phyloP scores from a whole-genome alignment of 64 coral and sea anemone genomes.

The Porites lutea region DNA sequence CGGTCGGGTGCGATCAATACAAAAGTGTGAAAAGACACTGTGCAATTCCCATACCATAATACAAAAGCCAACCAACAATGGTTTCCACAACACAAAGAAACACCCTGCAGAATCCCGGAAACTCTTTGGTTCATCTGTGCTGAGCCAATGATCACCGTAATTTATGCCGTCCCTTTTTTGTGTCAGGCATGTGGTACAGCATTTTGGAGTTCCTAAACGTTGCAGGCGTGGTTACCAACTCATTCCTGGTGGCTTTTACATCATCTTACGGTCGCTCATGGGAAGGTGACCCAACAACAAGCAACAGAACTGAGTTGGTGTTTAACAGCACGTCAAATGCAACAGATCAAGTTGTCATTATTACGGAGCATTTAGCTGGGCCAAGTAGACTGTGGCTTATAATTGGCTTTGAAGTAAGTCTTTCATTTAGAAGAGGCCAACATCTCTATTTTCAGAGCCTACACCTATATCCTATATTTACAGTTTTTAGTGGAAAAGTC shows the following conservation, averaged over 20 bases:
- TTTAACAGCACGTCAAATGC: slow-evolving; percentile 63
- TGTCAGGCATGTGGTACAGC: slow-evolving; percentile 92
- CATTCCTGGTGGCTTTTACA: slow-evolving; percentile 94
- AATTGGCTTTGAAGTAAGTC: slow-evolving; percentile 91
- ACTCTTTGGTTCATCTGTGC: not conserved
- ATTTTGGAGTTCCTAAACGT: slow-evolving; percentile 96
- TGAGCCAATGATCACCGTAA: not conserved
- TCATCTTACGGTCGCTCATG: slow-evolving; percentile 91
- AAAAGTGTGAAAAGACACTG: too few species aligned
- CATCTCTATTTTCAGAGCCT: too few species aligned
- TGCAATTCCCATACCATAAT: too few species aligned
- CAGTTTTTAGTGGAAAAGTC: too few species aligned
- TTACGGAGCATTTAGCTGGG: slow-evolving; percentile 57
- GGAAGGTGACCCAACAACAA: slow-evolving; percentile 69
- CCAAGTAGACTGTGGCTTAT: slow-evolving; percentile 85
- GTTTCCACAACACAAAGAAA: too few species aligned
- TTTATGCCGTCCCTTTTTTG: not conserved
- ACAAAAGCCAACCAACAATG: too few species aligned
- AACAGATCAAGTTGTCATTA: slow-evolving; percentile 46
- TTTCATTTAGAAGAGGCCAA: not conserved
- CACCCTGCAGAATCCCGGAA: too few species aligned
- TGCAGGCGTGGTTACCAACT: slow-evolving; percentile 95
- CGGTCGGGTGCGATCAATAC: too few species aligned
- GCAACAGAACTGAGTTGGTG: slow-evolving; percentile 51
- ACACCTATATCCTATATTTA: too few species aligned